Base-by-base conservation (phyloP, 2,113 vertebrate species). In the Leptodactylus fuscus region DNA sequence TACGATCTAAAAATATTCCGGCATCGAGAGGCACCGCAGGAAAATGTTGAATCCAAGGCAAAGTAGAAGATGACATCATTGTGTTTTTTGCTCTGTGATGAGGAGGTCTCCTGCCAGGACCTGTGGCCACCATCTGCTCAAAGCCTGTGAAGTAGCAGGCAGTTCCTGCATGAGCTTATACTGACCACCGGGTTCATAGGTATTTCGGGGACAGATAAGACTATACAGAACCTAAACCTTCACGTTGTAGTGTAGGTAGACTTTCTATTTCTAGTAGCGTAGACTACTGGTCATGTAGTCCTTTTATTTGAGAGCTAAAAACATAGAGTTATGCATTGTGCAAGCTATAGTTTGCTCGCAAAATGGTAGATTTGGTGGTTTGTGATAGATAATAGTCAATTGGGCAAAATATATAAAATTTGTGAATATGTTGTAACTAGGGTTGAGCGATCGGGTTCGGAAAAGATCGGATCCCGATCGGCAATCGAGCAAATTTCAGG, bases 151-250 rank as follows among this genome's bases (percentile, higher is more conserved):
- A 34, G 46, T 82, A 34, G 81, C 67, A 82, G 81, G 81, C 15
- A 73, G 32, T 82, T 82, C 81, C 81, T 82, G 81, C 18, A 13
- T 73, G 65, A 36, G 67, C 51, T 58, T 73, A 82, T 41, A 65
- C 55, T 16, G 22, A 55, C 24, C 38, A 41, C 6, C 24, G 44
- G 24, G 10, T 7, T 75, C 71, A 58, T 2, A 24, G 34, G 53
- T 58, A 24, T n/a, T 58, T 58, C 5, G 36, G 29, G 49, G 29
- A 78, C 46, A 27, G 41, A 18, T 24, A 60, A 60, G 32, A n/a
- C n/a, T n/a, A 12, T 16, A 44, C 22, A 73, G 16, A 73, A 44
- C 20, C 18, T 22, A 29, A 24, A 9, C 5, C 44, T 29, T 1
- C 2, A n/a, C 38, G 24, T 73, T 44, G 16, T 62, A 12, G 12